Percentiles rank a stretch among this genome's conserved stretches.
Conservation (phyloP, 1,140 invertebrate species). For the Cotesia chilonis region DNA sequence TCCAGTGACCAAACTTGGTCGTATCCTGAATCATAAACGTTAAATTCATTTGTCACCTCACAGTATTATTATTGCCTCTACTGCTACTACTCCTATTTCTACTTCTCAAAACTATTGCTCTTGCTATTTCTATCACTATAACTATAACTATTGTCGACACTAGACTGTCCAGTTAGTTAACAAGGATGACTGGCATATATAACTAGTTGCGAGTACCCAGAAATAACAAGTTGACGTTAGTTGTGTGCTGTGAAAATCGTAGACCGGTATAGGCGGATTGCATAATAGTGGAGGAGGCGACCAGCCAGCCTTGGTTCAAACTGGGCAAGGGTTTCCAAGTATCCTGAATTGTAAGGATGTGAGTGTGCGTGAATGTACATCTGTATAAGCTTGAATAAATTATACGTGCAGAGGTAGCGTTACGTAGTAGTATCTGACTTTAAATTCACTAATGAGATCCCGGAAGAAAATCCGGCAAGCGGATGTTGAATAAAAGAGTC, state of each 20-base stretch:
- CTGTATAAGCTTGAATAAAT: constrained; percentile 20
- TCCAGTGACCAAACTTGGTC: constrained; percentile 78
- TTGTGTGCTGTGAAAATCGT: constrained; percentile 18
- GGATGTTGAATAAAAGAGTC: constrained; percentile 17
- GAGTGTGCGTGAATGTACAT: too few species aligned
- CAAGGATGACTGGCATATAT: constrained; percentile 32
- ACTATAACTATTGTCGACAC: too few species aligned
- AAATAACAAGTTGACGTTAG: constrained; percentile 30
- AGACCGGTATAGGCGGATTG: neutral
- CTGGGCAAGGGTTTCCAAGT: constrained; percentile 5
- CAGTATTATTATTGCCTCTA: neutral
- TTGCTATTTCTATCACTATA: neutral
- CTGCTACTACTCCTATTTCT: neutral
- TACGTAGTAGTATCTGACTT: constrained; percentile 22
- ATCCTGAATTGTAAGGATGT: too few species aligned
- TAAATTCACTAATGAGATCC: constrained; percentile 32
- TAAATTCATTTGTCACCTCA: constrained; percentile 33
- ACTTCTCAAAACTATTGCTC: too few species aligned
- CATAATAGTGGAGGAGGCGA: constrained; percentile 21
- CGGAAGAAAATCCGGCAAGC: constrained; percentile 19
- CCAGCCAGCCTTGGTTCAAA: neutral
- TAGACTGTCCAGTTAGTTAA: constrained; percentile 18
- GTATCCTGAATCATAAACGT: constrained; percentile 60
- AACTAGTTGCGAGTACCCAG: constrained; percentile 18
- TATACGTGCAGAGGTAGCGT: constrained; percentile 6